A percentile compares a stretch with the other conserved stretches of the same genome.
These are phyloP conservation scores for Plecturocebus donacophilus DNA, from an alignment of 2,113 vertebrate genomes.

Conservation along the genomic window DNA sequence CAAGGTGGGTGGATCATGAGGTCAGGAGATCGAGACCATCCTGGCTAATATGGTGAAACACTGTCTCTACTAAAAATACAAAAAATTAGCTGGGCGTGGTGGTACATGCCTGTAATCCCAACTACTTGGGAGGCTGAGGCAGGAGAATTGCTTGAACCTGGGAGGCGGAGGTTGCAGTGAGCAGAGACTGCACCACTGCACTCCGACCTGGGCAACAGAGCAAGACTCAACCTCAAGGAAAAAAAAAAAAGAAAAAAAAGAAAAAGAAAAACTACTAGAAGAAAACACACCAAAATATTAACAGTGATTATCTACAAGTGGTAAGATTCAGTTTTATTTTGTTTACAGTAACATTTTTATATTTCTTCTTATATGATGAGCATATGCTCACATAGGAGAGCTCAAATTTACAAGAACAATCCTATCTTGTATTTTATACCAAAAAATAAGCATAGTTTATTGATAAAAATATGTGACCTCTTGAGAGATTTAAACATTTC, in stretches of 20 bases:
- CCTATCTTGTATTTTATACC: neutral
- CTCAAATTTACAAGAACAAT: neutral
- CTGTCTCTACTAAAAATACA: too few relatives aligned
- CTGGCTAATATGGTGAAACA: too few relatives aligned
- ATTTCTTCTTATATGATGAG: neutral
- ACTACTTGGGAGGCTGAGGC: too few relatives aligned
- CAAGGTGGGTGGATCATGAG: too few relatives aligned
- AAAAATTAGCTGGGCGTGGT: too few relatives aligned
- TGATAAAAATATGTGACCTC: neutral
- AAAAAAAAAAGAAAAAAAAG: too few relatives aligned
- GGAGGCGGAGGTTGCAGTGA: too few relatives aligned
- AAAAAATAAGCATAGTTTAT: conserved; percentile 16
- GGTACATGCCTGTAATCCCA: too few relatives aligned
- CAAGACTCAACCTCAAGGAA: neutral
- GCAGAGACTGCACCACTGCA: neutral
- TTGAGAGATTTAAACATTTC: conserved; percentile 51
- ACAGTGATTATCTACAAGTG: neutral
- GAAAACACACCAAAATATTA: conserved; percentile 44
- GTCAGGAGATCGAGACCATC: too few relatives aligned
- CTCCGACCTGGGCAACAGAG: neutral
- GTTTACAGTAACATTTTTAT: neutral
- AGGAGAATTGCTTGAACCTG: too few relatives aligned
- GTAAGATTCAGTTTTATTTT: neutral
- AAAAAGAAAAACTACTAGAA: neutral
- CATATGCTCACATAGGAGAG: neutral